Conservation (phyloP, 2,888 invertebrate genomes). For the Pharmacophagus antenor region DNA sequence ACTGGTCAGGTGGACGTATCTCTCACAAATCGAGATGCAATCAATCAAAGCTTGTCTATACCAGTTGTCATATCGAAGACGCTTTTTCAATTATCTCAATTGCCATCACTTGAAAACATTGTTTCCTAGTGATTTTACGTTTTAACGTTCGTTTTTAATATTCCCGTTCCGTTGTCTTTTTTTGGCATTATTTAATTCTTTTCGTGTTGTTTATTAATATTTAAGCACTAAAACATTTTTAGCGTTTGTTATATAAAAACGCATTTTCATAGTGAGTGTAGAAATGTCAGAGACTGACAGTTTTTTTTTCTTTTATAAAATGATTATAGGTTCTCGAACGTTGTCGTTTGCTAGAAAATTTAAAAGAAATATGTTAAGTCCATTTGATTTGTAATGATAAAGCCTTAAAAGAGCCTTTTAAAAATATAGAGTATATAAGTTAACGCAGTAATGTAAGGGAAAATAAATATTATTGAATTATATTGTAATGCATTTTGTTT, state of each 20-base stretch:
- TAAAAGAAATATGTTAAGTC: neutral
- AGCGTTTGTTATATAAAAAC: neutral
- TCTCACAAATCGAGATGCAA: too few relatives aligned
- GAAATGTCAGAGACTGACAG: neutral
- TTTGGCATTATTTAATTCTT: too few relatives aligned
- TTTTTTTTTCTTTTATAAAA: neutral
- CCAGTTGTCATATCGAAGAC: neutral
- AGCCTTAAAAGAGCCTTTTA: constrained; percentile 33
- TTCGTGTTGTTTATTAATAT: too few relatives aligned
- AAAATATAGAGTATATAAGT: constrained; percentile 12
- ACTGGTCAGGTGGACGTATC: too few relatives aligned
- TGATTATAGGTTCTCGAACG: neutral
- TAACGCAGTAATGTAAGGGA: neutral
- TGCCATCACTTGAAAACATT: too few relatives aligned
- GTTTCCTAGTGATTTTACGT: too few relatives aligned
- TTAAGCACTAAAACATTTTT: neutral
- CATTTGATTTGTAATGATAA: constrained; percentile 8
- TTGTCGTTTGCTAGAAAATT: neutral
- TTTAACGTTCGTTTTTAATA: too few relatives aligned
- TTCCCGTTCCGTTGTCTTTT: neutral
- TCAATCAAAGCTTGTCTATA: neutral
- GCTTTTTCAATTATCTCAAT: neutral
- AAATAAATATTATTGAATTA: neutral
- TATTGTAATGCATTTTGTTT: neutral
- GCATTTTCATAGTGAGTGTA: neutral